Base-by-base conservation (phyloP, 2,797 vertebrate species). In the Trachurus trachurus region DNA sequence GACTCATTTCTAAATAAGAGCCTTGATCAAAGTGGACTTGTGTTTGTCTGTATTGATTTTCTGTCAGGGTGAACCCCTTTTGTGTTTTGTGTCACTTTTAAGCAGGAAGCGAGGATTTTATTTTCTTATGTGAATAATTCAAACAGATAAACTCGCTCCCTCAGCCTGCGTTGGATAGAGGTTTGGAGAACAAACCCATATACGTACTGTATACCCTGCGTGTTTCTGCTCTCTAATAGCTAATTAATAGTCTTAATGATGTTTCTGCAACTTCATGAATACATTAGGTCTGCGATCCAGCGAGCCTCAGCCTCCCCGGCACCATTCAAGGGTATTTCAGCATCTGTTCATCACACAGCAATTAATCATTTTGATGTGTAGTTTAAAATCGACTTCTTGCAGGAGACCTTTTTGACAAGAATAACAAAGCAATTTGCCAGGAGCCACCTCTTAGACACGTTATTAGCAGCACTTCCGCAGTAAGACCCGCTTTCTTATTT, bases 281-380 rank as follows among this genome's bases (percentile, higher is more conserved):
- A 96, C 94, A 96, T 97, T 96, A 96, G 89, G 91, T 87, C 82
- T 86, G 87, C 94, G 94, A 93, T 95, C 95, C 95, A 93, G 95
- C 96, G 89, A 90, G 93, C 91, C 83, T 91, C 94, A 91, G 95
- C 93, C 94, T 96, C 87, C 81, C 82, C 84, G 89, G 89, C 92
- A 89, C 92, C 92, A 96, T 97, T 96, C 96, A 96, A 97, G 96
- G 96, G 96, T 96, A 95, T 96, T 96, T 94, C 95, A 95, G 96
- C 97, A 97, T 97, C 97, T 98, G 97, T 96, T 97, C 96, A 95
- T 96, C 97, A 96, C 96, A 94, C 88, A 85, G 97, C 97, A 97
- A 98, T 98, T 98, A 98, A 98, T 98, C 97, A 98, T 98, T 96
- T 97, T 98, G 97, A 98, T 98, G 96, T 96, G 97, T 97, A 95